phyloP scores from a whole-genome alignment of 2,888 invertebrate genomes.

The Caenorhabditis doughertyi region DNA sequence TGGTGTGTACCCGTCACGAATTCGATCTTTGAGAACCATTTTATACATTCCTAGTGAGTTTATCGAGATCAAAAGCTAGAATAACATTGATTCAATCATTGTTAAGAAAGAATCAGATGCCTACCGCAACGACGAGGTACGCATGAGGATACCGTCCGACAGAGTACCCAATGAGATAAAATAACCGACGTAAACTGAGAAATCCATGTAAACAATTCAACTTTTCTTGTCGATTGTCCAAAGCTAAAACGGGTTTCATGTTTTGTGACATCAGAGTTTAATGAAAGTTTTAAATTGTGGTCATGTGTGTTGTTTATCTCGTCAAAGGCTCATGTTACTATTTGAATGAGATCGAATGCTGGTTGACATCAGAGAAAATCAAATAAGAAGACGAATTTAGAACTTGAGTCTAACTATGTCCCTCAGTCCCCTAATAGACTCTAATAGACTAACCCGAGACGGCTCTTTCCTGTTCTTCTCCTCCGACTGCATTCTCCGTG shows the following conservation, averaged over 20 bases:
- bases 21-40: constrained; percentile 77
- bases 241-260: too few relatives aligned
- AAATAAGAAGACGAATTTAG: constrained; percentile 21
- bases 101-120: background rate
- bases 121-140: constrained; percentile 68
- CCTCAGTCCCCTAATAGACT: background rate
- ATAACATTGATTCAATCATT: background rate
- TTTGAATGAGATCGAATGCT: constrained; percentile 7
- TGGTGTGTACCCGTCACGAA: constrained; percentile 82
- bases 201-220: constrained; percentile 69
- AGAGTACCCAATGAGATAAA: constrained; percentile 72
- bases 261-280: constrained; percentile 5
- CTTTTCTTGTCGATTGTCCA: constrained; percentile 61
- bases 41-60: constrained; percentile 71
- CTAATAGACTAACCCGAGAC: constrained; percentile 40
- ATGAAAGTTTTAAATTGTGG: background rate
- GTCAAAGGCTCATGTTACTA: constrained; percentile 37
- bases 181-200: constrained; percentile 75
- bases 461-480: constrained; percentile 37
- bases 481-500: constrained; percentile 28
- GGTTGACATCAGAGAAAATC: constrained; percentile 14
- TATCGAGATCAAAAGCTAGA: constrained; percentile 64
- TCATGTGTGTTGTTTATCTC: constrained; percentile 41
- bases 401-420: constrained; percentile 2
- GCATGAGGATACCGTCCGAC: constrained; percentile 71